These are phyloP conservation scores for Oryzias melastigma DNA, from an alignment of 2,113 vertebrate species.

Conservation along the genomic window DNA sequence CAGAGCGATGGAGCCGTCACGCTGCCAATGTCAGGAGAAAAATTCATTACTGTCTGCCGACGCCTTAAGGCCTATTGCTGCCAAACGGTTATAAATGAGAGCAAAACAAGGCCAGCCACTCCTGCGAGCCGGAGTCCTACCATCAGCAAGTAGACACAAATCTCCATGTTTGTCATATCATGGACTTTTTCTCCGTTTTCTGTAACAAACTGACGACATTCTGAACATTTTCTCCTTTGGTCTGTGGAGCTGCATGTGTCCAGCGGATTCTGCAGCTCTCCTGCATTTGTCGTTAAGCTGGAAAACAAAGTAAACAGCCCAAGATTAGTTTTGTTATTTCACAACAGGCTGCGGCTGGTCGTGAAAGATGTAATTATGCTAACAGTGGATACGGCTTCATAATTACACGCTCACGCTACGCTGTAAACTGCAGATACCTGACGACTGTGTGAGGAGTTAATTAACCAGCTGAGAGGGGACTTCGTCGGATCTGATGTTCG, in stretches of 20 bases:
- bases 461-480: slow-evolving; percentile 16
- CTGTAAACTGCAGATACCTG: slow-evolving; percentile 27
- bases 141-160: slow-evolving; percentile 8
- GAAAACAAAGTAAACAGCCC: slow-evolving; percentile 4
- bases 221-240: neutral
- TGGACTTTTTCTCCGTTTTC: too few relatives aligned
- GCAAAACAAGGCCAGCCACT: slow-evolving; percentile 8
- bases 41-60: slow-evolving; percentile 18
- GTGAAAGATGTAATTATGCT: slow-evolving; percentile 32
- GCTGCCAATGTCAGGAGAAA: slow-evolving; percentile 17
- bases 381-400: slow-evolving; percentile 18
- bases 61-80: slow-evolving; percentile 9
- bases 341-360: slow-evolving; percentile 8
- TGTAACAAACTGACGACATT: too few relatives aligned
- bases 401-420: slow-evolving; percentile 36
- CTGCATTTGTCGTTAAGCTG: slow-evolving; percentile 5
- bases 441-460: slow-evolving; percentile 20
- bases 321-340: slow-evolving; percentile 17
- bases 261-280: slow-evolving; percentile 1
- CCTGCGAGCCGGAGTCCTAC: neutral
- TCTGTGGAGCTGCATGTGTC: neutral
- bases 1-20: slow-evolving; percentile 15
- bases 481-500: neutral
- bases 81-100: slow-evolving; percentile 6
- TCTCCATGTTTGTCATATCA: neutral